These are phyloP conservation scores for Wiebesia pumilae DNA, from an alignment of 1,140 invertebrate species.

Conservation along the genomic window DNA sequence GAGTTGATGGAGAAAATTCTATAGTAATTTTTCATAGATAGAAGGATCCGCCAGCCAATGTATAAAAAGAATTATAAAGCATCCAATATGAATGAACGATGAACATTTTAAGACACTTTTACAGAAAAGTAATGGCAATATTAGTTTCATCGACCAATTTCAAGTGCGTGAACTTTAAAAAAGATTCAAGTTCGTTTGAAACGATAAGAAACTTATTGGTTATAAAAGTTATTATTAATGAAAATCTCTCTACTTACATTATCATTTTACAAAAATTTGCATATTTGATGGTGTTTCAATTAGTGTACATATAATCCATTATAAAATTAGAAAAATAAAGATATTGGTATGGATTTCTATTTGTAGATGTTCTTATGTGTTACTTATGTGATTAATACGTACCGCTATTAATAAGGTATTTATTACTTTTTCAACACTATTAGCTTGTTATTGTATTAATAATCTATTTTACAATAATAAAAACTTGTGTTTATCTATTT, in stretches of 20 bases:
- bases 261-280: no score
- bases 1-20: background rate
- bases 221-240: slow-evolving; percentile 27
- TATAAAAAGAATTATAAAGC: background rate
- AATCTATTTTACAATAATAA: no score
- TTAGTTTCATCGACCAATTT: slow-evolving; percentile 46
- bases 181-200: slow-evolving; percentile 35
- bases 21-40: background rate
- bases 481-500: no score
- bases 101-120: background rate
- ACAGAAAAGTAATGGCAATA: background rate
- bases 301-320: no score
- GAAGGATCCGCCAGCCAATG: background rate
- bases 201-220: slow-evolving; percentile 15
- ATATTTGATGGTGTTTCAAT: no score
- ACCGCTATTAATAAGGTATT: no score
- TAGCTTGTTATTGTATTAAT: no score
- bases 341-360: no score
- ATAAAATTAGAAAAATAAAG: no score
- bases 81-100: background rate
- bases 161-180: slow-evolving; percentile 6
- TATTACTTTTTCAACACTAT: no score
- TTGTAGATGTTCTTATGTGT: no score
- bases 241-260: background rate
- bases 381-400: no score